A percentile compares a stretch with the other conserved stretches of the same genome.
phyloP scores from a whole-genome alignment of 2,797 vertebrate genomes.

The Brotula barbata region DNA sequence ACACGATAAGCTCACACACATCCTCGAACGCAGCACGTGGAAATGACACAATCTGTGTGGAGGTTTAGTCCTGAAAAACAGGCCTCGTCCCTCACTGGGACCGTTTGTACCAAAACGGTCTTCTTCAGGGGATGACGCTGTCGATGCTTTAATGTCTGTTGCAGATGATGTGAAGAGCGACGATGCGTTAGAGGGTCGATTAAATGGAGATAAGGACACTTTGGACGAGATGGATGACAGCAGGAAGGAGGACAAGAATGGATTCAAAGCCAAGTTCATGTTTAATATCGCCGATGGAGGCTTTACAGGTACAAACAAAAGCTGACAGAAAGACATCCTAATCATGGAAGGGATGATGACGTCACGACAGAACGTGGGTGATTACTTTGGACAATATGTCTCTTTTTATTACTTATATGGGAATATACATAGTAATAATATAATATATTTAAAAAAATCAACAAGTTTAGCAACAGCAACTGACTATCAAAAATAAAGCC shows the following conservation, averaged over 20 bases:
- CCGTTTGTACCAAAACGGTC: too few relatives aligned
- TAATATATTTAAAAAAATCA: too few relatives aligned
- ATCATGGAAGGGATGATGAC: too few relatives aligned
- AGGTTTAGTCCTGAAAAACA: too few relatives aligned
- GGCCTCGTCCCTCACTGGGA: too few relatives aligned
- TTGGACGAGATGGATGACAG: slow-evolving; percentile 85
- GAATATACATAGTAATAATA: too few relatives aligned
- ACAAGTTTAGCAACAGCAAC: too few relatives aligned
- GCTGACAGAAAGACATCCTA: too few relatives aligned
- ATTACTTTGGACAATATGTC: too few relatives aligned
- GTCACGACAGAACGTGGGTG: too few relatives aligned
- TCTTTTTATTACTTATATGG: too few relatives aligned
- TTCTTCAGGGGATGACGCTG: not conserved
- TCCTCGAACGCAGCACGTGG: slow-evolving; percentile 5
- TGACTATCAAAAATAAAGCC: too few relatives aligned
- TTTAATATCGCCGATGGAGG: slow-evolving; percentile 98
- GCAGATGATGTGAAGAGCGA: slow-evolving; percentile 84
- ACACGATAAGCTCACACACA: not conserved
- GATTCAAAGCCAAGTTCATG: slow-evolving; percentile 91
- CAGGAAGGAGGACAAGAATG: slow-evolving; percentile 88
- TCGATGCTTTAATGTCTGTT: slow-evolving; percentile 36
- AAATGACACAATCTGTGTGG: not conserved
- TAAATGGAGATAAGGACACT: slow-evolving; percentile 88
- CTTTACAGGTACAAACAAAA: slow-evolving; percentile 86
- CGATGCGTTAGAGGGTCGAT: slow-evolving; percentile 80